Evolutionary conservation across 1,140 invertebrate genomes (phyloP), one percentile per base, ranked within the genome.

Genomic region (Zaprionus inermis): DNA sequence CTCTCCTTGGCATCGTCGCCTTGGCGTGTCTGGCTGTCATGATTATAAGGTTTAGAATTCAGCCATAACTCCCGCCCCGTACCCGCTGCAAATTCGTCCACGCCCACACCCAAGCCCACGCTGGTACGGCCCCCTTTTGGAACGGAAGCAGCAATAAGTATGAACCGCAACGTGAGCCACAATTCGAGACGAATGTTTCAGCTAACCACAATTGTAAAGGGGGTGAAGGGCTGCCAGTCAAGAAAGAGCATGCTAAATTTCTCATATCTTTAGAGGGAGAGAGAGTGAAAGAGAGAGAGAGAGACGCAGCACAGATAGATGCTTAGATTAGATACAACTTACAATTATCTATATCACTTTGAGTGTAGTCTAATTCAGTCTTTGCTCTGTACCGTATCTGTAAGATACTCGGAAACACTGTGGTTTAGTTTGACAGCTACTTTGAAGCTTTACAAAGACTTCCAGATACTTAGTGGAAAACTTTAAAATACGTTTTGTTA

Each of bases 11-110:
- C 38, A 51, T 28, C 24, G 24, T 34, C 24, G 44, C 38, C 55
- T 54, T 75, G 68, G 67, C 72, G 72, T 75, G 72, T 71, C 55
- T 75, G 55, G 36, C 60, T 71, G 67, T 65, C 72, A 75, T 75
- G 72, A 75, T 75, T 75, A 70, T 58, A 63, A 52, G 66, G 67
- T 44, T 64, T 74, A 71, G 68, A 65, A 63, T 58, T 70, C 41
- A 41, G 36, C 22, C 38, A 54, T 30, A 46, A 34, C 52, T 18
- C n/a, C 12, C 7, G 1, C 18, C 32, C n/a, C 16, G 11, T 36
- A 2, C 11, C 38, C 14, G 7, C 46, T 18, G n/a, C 22, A 24
- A 24, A 24, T 6, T 3, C 12, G 20, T 32, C 5, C 24, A 28
- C n/a, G n/a, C 16, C 54, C 54, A 16, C 54, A 16, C 16, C 55